A percentile compares a stretch with the other conserved stretches of the same genome.
phyloP scores from a whole-genome alignment of 2,888 invertebrate species.

The Lasius fuliginosus region DNA sequence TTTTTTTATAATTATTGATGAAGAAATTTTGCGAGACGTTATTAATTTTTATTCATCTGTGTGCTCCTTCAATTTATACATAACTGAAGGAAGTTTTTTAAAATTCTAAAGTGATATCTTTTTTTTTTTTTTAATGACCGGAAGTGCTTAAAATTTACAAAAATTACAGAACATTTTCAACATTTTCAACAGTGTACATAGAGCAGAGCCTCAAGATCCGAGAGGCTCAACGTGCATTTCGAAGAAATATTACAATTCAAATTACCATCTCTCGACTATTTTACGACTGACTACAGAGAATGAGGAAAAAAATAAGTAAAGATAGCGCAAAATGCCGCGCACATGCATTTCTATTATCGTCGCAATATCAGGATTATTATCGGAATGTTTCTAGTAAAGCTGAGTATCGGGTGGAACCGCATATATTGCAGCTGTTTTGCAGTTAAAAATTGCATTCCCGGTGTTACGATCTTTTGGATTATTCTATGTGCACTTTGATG shows the following conservation, averaged over 20 bases:
- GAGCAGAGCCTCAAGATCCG: not conserved
- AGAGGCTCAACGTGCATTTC: not conserved
- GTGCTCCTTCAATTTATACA: not conserved
- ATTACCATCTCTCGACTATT: slow-evolving; percentile 32
- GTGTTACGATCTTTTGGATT: slow-evolving; percentile 41
- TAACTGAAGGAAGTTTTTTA: not conserved
- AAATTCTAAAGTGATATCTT: not conserved
- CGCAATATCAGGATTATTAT: not conserved
- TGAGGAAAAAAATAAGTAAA: slow-evolving; percentile 1
- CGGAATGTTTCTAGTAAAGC: not conserved
- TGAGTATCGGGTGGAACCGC: not conserved
- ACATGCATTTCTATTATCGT: slow-evolving; percentile 16
- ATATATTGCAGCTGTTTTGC: slow-evolving; percentile 41
- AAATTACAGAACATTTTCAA: slow-evolving; percentile 26
- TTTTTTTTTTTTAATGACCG: no score
- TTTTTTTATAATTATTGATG: not conserved
- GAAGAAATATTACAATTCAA: slow-evolving; percentile 9
- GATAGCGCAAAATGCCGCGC: slow-evolving; percentile 20
- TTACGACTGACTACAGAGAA: slow-evolving; percentile 1
- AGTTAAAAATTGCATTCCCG: slow-evolving; percentile 57
- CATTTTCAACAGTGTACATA: slow-evolving; percentile 8
- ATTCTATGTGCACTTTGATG: slow-evolving; percentile 56
- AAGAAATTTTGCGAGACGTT: not conserved
- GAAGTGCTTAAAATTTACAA: not conserved
- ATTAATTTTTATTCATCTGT: not conserved